Conservation (phyloP, 2,797 vertebrate genomes). For the Morelia viridis region DNA sequence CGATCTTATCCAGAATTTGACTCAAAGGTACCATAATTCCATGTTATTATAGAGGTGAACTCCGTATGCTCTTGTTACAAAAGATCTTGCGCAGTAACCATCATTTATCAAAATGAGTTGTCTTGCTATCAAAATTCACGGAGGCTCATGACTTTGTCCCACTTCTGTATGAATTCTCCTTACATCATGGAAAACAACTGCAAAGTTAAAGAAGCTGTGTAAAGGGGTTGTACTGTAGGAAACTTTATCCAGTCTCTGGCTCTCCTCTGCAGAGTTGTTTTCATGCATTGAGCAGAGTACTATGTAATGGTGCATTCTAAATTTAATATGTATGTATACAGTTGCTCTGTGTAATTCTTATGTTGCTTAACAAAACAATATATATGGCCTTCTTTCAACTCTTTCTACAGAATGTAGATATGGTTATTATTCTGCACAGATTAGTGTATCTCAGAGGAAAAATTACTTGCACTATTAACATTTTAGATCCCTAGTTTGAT, state of each 20-base stretch:
- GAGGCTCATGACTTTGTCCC: background rate
- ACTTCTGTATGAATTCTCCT: background rate
- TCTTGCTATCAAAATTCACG: background rate
- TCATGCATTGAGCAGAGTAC: background rate
- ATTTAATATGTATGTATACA: background rate
- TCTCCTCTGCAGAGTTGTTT: background rate
- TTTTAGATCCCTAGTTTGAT: no score
- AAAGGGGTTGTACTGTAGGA: background rate
- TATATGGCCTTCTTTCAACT: background rate
- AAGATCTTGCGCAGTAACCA: background rate
- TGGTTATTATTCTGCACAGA: background rate
- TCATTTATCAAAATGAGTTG: background rate
- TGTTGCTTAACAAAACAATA: background rate
- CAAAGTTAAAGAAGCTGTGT: background rate
- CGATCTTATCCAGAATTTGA: slow-evolving; percentile 74
- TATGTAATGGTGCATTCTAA: background rate
- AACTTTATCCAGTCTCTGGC: background rate
- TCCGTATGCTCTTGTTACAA: background rate
- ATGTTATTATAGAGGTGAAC: background rate
- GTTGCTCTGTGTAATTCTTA: background rate
- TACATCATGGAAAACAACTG: background rate
- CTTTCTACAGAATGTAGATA: background rate
- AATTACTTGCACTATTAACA: no score
- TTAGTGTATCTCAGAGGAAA: background rate
- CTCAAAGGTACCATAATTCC: slow-evolving; percentile 69